Base-by-base conservation (phyloP, 1,140 invertebrate species). In the Sarcophaga peregrina region DNA sequence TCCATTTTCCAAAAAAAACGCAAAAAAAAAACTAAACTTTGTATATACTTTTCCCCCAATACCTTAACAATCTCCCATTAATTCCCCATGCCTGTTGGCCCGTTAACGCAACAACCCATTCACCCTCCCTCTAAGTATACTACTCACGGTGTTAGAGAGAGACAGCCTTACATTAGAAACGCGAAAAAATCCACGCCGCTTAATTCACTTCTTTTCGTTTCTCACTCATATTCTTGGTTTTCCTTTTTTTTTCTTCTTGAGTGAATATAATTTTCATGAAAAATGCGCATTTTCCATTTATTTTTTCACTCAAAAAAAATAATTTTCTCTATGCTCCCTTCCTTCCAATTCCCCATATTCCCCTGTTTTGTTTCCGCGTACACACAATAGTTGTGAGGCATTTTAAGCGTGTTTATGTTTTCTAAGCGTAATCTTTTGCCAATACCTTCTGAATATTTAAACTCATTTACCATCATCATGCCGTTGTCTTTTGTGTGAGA, bases 231-330 rank as follows among this genome's bases (percentile, higher is more conserved):
- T 13, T 76, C n/a, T 25, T 48, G 13, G 48, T 50, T 25, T 17
- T 11, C 8, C 48, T 46, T 76, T 15, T 78, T 52, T 20, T 74
- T 74, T 74, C 7, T 45, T 17, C 13, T 50, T 52, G 48, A 50
- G 47, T 78, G 75, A 47, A 47, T 25, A 47, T 78, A 15, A 9
- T 50, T 48, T 76, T 78, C 48, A n/a, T 48, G 13, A 68, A 78
- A 78, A 78, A 78, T 78, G 75, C 75, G 75, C 75, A 78, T 78
- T 78, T 76, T 78, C 75, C 17, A 9, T 25, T 13, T 10, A n/a
- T 25, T 78, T 78, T 78, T 78, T 78, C 75, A 52, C 75, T 78
- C 75, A 78, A 78, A 78, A 50, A 8, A n/a, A 46, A n/a, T 8
- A 13, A 76, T 48, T 78, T 78, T 4, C 75, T 3, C 25, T 5